phyloP scores from a whole-genome alignment of 2,888 invertebrate species.

The Muscina levida region DNA sequence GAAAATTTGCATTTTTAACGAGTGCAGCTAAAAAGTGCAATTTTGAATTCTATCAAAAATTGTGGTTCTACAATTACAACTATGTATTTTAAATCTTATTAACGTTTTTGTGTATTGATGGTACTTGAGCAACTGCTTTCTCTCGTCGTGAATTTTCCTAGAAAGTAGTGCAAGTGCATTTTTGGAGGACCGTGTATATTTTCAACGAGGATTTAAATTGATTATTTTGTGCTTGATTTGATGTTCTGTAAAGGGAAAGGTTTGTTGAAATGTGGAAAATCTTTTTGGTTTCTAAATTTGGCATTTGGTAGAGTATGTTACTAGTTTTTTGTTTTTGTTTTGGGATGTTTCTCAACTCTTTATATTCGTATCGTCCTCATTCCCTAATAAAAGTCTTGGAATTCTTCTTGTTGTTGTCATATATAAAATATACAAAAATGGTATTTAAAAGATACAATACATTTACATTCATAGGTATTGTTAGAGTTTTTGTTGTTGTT shows the following conservation, averaged over 20 bases:
- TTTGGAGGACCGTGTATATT: no score
- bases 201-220: constrained; percentile 13
- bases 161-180: constrained; percentile 74
- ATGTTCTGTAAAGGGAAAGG: not conserved
- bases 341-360: not conserved
- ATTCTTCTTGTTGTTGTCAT: constrained; percentile 35
- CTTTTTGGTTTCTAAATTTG: not conserved
- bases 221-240: constrained; percentile 1
- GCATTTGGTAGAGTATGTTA: not conserved
- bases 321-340: not conserved
- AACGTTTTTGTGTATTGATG: not conserved
- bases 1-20: constrained; percentile 78
- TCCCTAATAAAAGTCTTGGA: constrained; percentile 69
- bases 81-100: not conserved
- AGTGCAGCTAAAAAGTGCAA: constrained; percentile 78
- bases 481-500: no score
- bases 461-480: constrained; percentile 43
- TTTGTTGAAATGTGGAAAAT: constrained; percentile 15
- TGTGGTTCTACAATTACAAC: constrained; percentile 14
- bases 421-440: constrained; percentile 59
- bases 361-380: constrained; percentile 34
- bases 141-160: constrained; percentile 57
- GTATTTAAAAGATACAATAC: constrained; percentile 57
- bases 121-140: constrained; percentile 64
- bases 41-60: constrained; percentile 62